Evolutionary conservation across 2,113 vertebrate species (phyloP), one percentile per base, ranked within the genome.

Genomic region (Cyprinodon brontotheroides): DNA sequence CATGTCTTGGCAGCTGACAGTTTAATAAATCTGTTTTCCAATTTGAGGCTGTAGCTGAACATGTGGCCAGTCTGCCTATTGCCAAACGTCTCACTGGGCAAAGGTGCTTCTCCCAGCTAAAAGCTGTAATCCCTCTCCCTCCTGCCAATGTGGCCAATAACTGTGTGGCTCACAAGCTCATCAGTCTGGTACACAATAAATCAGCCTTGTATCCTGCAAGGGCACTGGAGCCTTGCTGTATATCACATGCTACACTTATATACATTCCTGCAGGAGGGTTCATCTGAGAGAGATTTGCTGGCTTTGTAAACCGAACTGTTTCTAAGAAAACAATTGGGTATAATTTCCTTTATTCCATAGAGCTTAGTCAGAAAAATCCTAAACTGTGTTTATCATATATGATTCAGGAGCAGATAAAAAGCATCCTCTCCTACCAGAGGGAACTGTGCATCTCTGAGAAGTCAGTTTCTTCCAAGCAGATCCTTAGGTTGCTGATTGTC

Each of bases 131-230:
- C 78, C 83, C 53, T 74, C 72, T 74, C 68, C 60, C 79, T 85
- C 85, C 71, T 88, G 81, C 75, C 61, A 61, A 48, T 65, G 66
- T 75, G 65, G 79, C 80, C 85, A 86, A 77, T 83, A 81, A 81
- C 74, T 20, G 40, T 65, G 59, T 81, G 68, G 60, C 75, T 85
- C 77, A 81, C 81, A 74, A 68, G 64, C 82, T 87, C 87, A 87
- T 88, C 87, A 85, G 70, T 79, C 74, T 85, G 78, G 50, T 81
- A 87, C 77, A 62, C 74, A 65, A 74, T 74, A 85, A 89, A 84
- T 89, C 85, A 84, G 76, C 47, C 38, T 3, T 43, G 72, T 65
- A 14, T 79, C 79, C 82, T 82, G 74, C 83, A 85, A 81, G 59
- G 76, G 43, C 77, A 79, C 81, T 11, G 22, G 50, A 81, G 84